These are phyloP conservation scores for Habroteleia sp. DNA, from an alignment of 2,888 invertebrate genomes.

Conservation along the genomic window DNA sequence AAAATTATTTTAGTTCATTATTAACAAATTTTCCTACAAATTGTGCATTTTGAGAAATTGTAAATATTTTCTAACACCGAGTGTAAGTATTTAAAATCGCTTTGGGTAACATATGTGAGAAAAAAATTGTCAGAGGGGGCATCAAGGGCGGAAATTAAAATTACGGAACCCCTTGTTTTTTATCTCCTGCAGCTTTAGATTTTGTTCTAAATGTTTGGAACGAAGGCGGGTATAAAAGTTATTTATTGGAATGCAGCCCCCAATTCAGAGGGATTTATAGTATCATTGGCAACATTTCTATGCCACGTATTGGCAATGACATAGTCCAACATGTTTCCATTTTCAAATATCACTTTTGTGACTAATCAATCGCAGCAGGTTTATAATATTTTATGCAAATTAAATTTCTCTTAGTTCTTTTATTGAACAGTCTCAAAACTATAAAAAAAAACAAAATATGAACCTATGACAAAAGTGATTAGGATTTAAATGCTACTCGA, in stretches of 20 bases:
- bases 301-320: constrained; percentile 16
- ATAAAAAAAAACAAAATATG: no score
- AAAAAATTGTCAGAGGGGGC: constrained; percentile 19
- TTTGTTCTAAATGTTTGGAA: constrained; percentile 41
- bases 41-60: no score
- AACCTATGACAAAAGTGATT: no score
- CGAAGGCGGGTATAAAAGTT: constrained; percentile 62
- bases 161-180: constrained; percentile 31
- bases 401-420: no score
- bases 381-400: no score
- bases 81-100: no score
- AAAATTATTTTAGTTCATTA: no score
- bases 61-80: no score
- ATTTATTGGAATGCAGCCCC: constrained; percentile 66
- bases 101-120: constrained; percentile 21
- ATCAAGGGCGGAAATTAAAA: constrained; percentile 33
- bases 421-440: no score
- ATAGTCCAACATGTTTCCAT: constrained; percentile 5
- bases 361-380: constrained; percentile 34
- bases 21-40: no score
- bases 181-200: constrained; percentile 8
- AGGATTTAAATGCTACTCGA: no score
- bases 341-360: constrained; percentile 22
- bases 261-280: constrained; percentile 6
- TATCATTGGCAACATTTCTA: constrained; percentile 14